Base-by-base conservation (phyloP, 2,113 vertebrate genomes). In the Lycaon pictus region DNA sequence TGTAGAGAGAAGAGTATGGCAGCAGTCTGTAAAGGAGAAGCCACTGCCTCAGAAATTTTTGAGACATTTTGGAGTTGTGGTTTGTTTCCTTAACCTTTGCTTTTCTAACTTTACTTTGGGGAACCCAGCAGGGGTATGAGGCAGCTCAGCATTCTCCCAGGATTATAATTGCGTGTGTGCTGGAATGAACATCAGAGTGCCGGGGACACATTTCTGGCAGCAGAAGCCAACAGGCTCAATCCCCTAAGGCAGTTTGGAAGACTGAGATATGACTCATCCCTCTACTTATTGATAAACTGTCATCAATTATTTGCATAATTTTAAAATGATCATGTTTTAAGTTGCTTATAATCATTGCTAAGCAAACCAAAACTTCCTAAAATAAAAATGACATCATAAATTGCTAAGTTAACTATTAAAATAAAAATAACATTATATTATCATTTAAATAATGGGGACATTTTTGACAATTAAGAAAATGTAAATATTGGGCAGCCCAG, bases 31-130 rank as follows among this genome's bases (percentile, higher is more conserved):
- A 71, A 93, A 88, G 60, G 87, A 89, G 76, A 77, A 32, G 11
- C 25, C 76, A 16, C 15, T 35, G 7, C 35, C 12, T 51, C 79
- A 22, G 65, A 89, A 53, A 56, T 86, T 72, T 82, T 62, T 69
- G 80, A 93, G 63, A 56, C 80, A 43, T 53, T 95, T 76, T 81
- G 93, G 67, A 95, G 74, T 56, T 1, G 0, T 32, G 62, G 67
- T 71, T 83, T 95, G 83, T 96, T 97, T 96, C 94, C 43, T 79
- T 93, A 89, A 82, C 60, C 80, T 90, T 69, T 32, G 37, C 74
- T 90, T 92, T 97, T 43, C 81, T 53, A 55, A 32, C 58, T 96
- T 84, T 7, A 53, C 69, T 88, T 74, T 63, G 32, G 56, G 55
- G 88, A n/a, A 23, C 4, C 0, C 60, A 87, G 74, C 74, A 53